Conservation (phyloP, 2,113 vertebrate genomes). For the Pica pica region DNA sequence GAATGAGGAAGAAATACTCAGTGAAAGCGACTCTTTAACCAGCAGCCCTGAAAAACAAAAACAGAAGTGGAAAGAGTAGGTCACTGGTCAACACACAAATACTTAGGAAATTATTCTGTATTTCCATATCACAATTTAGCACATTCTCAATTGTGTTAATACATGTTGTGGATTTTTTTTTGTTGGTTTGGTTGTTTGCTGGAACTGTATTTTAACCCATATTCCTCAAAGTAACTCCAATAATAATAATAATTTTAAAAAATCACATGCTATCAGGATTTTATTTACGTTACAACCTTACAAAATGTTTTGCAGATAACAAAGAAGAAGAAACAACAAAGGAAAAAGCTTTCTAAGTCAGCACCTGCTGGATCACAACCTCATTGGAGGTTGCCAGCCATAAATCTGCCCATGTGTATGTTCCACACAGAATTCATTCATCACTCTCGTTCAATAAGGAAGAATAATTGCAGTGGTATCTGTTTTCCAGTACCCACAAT, state of each 20-base stretch:
- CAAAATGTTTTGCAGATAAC: background rate
- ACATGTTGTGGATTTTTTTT: fast-evolving
- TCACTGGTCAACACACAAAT: background rate
- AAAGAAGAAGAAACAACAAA: background rate
- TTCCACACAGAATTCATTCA: background rate
- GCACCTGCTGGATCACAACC: background rate
- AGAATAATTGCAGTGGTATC: background rate
- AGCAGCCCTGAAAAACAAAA: background rate
- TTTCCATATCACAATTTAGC: background rate
- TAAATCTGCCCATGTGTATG: no score
- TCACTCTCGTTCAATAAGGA: background rate
- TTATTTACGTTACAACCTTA: background rate
- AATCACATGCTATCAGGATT: background rate
- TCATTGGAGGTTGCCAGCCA: background rate
- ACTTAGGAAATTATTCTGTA: background rate
- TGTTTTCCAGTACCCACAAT: background rate
- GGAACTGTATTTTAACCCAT: background rate
- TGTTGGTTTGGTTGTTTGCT: background rate
- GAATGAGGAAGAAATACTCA: background rate
- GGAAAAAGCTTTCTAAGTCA: background rate
- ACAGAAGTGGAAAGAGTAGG: background rate
- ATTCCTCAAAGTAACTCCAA: background rate
- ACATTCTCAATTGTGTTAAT: background rate
- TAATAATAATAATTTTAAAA: background rate
- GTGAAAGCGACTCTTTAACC: background rate